phyloP scores from a whole-genome alignment of 2,113 vertebrate species.

The Suncus etruscus region DNA sequence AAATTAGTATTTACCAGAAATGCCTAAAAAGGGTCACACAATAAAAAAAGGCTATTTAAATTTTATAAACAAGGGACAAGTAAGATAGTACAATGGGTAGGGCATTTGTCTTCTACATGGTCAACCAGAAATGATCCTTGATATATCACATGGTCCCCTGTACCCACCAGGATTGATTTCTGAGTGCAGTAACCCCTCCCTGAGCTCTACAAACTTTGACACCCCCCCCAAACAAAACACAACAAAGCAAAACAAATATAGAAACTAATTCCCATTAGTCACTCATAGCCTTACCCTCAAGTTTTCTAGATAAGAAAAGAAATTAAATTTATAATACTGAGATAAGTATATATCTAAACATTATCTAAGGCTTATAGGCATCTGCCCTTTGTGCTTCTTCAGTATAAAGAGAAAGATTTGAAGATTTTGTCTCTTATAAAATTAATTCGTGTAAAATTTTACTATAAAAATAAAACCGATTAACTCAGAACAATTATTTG shows the following conservation, averaged over 20 bases:
- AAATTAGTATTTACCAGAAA: slow-evolving; percentile 17
- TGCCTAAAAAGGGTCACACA: neutral
- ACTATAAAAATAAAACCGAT: neutral
- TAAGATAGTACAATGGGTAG: no score
- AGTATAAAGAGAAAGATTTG: neutral
- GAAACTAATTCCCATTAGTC: no score
- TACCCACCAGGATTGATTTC: no score
- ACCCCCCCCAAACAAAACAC: no score
- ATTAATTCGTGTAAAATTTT: neutral
- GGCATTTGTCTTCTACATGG: no score
- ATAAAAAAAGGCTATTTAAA: neutral
- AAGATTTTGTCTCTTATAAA: neutral
- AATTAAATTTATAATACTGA: neutral
- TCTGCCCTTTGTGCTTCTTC: neutral
- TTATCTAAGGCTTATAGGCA: neutral
- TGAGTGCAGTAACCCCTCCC: no score
- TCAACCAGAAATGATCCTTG: no score
- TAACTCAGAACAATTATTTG: no score
- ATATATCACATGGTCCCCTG: no score
- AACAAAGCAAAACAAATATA: no score
- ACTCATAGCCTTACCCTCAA: no score
- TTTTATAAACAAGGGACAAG: slow-evolving; percentile 31
- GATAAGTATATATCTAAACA: neutral
- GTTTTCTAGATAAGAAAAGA: neutral
- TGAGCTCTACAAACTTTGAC: no score